Percentiles rank a stretch among this genome's conserved stretches.
Conservation (phyloP, 2,797 vertebrate genomes). For the Anabas testudineus region DNA sequence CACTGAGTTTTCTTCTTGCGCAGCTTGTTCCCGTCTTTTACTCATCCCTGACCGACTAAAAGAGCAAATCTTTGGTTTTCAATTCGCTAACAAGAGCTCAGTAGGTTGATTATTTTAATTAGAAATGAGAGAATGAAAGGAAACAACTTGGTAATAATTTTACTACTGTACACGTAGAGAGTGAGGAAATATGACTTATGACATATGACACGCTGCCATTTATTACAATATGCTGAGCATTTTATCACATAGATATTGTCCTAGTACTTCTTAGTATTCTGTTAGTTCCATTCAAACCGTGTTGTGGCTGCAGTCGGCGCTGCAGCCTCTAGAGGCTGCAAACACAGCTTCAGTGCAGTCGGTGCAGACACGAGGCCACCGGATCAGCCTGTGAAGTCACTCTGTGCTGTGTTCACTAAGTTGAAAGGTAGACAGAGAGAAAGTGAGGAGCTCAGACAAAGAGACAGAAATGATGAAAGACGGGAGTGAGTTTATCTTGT, state of each 20-base stretch:
- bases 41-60: background rate
- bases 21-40: conserved; percentile 28
- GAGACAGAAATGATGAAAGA: conserved; percentile 19
- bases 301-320: background rate
- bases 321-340: background rate
- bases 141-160: background rate
- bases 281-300: background rate
- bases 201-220: background rate
- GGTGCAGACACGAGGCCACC: background rate
- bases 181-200: too few relatives aligned
- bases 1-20: conserved; percentile 9
- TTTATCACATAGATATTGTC: background rate
- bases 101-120: conserved; percentile 14
- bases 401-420: background rate
- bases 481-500: conserved; percentile 29
- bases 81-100: conserved; percentile 20
- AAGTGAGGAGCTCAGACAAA: conserved; percentile 12
- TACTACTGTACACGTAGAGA: too few relatives aligned
- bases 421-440: conserved; percentile 16
- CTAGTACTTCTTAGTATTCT: conserved; percentile 2
- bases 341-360: background rate
- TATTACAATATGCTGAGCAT: background rate
- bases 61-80: conserved; percentile 16
- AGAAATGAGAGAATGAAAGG: too few relatives aligned
- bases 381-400: background rate